phyloP scores from a whole-genome alignment of 1,140 invertebrate genomes.

The Drosophila willistoni region DNA sequence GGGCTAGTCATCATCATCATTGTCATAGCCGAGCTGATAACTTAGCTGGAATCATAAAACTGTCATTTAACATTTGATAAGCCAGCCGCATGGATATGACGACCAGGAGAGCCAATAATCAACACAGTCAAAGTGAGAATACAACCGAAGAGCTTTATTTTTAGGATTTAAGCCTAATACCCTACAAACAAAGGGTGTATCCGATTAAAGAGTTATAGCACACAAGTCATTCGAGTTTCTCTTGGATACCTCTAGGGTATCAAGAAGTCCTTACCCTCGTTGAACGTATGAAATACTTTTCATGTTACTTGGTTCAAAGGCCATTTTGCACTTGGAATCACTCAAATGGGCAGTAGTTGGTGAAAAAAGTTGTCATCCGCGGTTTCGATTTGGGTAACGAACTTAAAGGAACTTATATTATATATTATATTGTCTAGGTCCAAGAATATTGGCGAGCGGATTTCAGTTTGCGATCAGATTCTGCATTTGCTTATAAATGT shows the following conservation, averaged over 20 bases:
- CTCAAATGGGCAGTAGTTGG: neutral
- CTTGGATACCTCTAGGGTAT: neutral
- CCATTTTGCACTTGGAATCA: slow-evolving; percentile 16
- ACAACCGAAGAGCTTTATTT: neutral
- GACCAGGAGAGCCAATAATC: slow-evolving; percentile 1
- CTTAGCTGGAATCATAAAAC: slow-evolving; percentile 54
- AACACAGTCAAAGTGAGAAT: neutral
- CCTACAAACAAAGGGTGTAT: neutral
- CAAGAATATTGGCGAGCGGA: neutral
- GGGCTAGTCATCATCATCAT: neutral
- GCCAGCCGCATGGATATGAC: slow-evolving; percentile 18
- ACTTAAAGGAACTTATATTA: no score
- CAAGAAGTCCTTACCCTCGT: neutral
- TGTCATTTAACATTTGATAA: slow-evolving; percentile 55
- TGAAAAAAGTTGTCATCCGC: neutral
- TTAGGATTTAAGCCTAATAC: slow-evolving; percentile 6
- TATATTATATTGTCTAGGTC: neutral
- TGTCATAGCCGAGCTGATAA: slow-evolving; percentile 31
- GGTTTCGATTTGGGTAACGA: neutral
- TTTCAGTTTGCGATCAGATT: slow-evolving; percentile 28
- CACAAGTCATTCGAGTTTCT: no score
- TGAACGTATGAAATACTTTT: slow-evolving; percentile 7
- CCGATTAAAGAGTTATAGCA: no score
- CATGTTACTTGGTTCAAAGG: slow-evolving; percentile 34
- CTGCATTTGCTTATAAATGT: slow-evolving; percentile 33